phyloP scores from a whole-genome alignment of 2,888 invertebrate species.

The Ectobius pallidus region DNA sequence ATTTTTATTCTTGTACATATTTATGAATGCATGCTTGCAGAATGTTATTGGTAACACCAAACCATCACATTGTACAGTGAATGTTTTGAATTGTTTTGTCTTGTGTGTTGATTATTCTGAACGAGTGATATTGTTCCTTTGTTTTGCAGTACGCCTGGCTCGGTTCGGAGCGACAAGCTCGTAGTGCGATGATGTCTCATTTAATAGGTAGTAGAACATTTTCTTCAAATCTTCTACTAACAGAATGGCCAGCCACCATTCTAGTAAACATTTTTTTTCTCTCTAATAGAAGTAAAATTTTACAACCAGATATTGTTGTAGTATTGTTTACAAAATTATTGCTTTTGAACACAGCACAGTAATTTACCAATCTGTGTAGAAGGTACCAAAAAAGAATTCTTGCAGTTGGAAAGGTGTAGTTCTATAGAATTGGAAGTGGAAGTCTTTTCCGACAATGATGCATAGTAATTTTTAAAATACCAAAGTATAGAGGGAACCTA shows the following conservation, averaged over 20 bases:
- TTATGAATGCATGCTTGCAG: slow-evolving; percentile 12
- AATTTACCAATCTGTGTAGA: too few relatives aligned
- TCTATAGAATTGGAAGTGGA: too few relatives aligned
- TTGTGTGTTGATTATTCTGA: slow-evolving; percentile 33
- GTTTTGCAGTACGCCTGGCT: slow-evolving; percentile 89
- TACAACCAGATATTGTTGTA: too few relatives aligned
- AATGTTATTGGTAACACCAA: slow-evolving; percentile 29
- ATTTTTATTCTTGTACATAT: not conserved
- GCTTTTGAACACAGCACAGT: too few relatives aligned
- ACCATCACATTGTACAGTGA: not conserved
- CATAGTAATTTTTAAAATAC: too few relatives aligned
- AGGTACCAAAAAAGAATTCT: too few relatives aligned
- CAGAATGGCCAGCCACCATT: slow-evolving; percentile 12
- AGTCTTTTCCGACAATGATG: too few relatives aligned
- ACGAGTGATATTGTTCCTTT: slow-evolving; percentile 46
- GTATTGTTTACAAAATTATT: too few relatives aligned
- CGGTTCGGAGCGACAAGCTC: slow-evolving; percentile 85
- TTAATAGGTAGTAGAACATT: slow-evolving; percentile 47
- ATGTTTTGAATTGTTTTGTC: slow-evolving; percentile 32
- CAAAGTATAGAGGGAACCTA: too few relatives aligned
- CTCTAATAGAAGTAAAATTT: too few relatives aligned
- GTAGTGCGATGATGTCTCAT: slow-evolving; percentile 61
- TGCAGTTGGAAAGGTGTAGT: too few relatives aligned
- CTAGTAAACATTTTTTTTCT: too few relatives aligned
- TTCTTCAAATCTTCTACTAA: slow-evolving; percentile 29